Evolutionary conservation across 2,797 vertebrate species (phyloP).

Genomic region (Molossus alvarezi): DNA sequence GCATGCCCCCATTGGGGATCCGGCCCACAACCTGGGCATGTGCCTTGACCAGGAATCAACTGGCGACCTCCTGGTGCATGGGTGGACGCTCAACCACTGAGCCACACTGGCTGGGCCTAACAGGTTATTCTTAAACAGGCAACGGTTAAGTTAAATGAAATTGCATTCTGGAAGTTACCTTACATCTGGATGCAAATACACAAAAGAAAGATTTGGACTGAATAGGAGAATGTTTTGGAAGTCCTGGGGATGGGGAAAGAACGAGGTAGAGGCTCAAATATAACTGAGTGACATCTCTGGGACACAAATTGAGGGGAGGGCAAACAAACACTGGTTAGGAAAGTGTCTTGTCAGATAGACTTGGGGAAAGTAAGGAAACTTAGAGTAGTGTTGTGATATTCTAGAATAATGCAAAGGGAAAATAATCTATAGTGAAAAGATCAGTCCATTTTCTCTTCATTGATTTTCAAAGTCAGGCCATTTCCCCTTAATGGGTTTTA

Average conservation of each 20-base stretch:
- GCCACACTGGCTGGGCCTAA: no score
- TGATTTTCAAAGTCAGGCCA: constrained; percentile 46
- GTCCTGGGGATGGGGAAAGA: background rate
- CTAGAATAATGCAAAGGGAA: background rate
- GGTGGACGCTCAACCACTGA: no score
- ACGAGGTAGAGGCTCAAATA: background rate
- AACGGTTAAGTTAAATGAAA: background rate
- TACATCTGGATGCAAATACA: background rate
- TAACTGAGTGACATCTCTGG: background rate
- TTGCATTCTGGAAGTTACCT: background rate
- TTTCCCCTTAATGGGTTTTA: constrained; percentile 60
- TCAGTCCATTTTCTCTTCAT: constrained; percentile 42
- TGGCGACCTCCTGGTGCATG: no score
- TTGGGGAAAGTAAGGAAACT: background rate
- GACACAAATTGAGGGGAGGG: background rate
- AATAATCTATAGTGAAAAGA: background rate
- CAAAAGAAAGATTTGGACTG: background rate
- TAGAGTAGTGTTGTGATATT: background rate
- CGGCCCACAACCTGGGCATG: no score
- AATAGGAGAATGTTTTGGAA: background rate
- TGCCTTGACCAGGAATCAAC: no score
- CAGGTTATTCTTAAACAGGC: background rate
- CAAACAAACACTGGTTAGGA: background rate
- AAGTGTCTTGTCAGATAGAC: background rate
- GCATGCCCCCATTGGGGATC: no score